phyloP scores from a whole-genome alignment of 2,888 invertebrate species.

The Sarcophaga variegata region DNA sequence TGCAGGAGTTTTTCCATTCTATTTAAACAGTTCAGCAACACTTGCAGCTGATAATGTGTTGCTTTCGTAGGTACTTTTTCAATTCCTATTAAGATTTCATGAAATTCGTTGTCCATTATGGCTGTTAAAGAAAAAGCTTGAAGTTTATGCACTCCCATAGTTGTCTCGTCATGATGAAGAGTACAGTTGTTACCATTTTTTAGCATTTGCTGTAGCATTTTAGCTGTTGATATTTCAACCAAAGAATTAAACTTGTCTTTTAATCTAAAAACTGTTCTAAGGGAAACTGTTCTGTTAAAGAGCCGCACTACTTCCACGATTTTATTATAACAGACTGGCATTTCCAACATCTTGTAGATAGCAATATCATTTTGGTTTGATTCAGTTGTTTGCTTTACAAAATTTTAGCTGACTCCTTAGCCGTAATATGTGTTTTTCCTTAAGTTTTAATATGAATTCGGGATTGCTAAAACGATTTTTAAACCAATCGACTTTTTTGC shows the following conservation, averaged over 20 bases:
- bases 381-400: neutral
- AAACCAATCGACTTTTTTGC: constrained; percentile 34
- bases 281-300: constrained; percentile 33
- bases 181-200: neutral
- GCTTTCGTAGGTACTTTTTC: constrained; percentile 29
- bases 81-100: constrained; percentile 30
- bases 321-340: constrained; percentile 26
- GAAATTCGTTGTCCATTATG: constrained; percentile 1
- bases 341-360: constrained; percentile 35
- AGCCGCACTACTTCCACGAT: constrained; percentile 41
- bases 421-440: constrained; percentile 26
- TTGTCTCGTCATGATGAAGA: constrained; percentile 33
- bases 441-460: constrained; percentile 26
- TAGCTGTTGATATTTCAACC: constrained; percentile 35
- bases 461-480: constrained; percentile 40
- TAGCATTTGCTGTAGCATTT: constrained; percentile 16
- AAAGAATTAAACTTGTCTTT: constrained; percentile 41
- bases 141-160: constrained; percentile 37
- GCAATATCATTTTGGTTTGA: too few species aligned
- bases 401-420: constrained; percentile 26
- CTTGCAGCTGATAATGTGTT: constrained; percentile 18
- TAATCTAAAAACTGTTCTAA: neutral
- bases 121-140: constrained; percentile 35
- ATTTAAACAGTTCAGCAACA: constrained; percentile 30
- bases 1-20: constrained; percentile 36